Conservation (phyloP, 2,888 invertebrate species). For the Caenorhabditis sinica region DNA sequence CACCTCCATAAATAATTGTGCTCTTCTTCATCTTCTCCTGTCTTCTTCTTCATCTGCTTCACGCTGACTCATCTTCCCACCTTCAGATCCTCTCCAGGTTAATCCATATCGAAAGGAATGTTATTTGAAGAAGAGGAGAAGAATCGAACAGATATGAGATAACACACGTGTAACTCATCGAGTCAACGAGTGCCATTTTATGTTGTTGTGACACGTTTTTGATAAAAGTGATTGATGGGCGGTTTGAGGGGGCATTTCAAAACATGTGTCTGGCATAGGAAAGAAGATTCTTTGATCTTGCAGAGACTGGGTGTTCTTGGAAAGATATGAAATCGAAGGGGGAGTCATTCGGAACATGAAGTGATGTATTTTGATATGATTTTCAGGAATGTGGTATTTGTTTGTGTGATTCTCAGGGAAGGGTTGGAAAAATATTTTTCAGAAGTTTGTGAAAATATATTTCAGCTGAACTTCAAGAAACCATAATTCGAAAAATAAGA, state of each 20-base stretch:
- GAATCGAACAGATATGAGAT: neutral
- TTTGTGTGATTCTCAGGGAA: too few relatives aligned
- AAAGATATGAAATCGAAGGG: neutral
- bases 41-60: constrained; percentile 31
- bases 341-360: neutral
- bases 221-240: constrained; percentile 57
- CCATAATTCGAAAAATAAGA: too few relatives aligned
- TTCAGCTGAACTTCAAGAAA: too few relatives aligned
- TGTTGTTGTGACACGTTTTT: constrained; percentile 55
- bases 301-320: constrained; percentile 5
- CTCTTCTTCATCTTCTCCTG: constrained; percentile 32
- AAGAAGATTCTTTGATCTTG: constrained; percentile 47
- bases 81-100: constrained; percentile 15
- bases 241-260: constrained; percentile 54
- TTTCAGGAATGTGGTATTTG: too few relatives aligned
- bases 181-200: neutral
- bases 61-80: constrained; percentile 54
- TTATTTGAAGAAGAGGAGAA: constrained; percentile 12
- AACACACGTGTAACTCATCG: constrained; percentile 53
- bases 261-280: constrained; percentile 35
- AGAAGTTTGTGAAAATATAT: too few relatives aligned
- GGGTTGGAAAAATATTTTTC: too few relatives aligned
- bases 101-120: neutral
- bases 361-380: too few relatives aligned
- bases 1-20: constrained; percentile 67